phyloP scores from a whole-genome alignment of 2,888 invertebrate species.

The Drosophila emarginata region DNA sequence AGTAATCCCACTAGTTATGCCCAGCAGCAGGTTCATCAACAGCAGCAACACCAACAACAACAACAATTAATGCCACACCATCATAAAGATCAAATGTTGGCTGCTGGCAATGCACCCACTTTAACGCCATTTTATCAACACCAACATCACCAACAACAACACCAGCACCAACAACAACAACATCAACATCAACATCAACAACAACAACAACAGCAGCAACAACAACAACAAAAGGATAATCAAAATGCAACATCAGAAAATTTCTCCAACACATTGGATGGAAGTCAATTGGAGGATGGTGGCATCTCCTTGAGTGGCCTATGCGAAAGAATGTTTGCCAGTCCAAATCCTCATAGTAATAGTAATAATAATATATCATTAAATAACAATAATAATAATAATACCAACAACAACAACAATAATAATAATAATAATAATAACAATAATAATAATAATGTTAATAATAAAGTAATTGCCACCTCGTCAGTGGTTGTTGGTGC shows the following conservation, averaged over 20 bases:
- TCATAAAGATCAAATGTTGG: constrained; percentile 79
- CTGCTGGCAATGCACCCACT: constrained; percentile 69
- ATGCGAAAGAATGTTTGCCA: constrained; percentile 71
- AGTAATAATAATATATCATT: constrained; percentile 50
- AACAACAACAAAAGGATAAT: constrained; percentile 14
- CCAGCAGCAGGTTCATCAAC: constrained; percentile 27
- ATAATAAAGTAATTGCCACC: constrained; percentile 46
- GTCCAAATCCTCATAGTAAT: constrained; percentile 59
- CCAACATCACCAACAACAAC: constrained; percentile 49
- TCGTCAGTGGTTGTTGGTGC: constrained; percentile 9
- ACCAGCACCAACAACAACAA: constrained; percentile 19
- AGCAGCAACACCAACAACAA: constrained; percentile 45
- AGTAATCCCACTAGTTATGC: constrained; percentile 38
- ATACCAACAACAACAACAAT: constrained; percentile 27
- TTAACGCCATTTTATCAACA: constrained; percentile 53
- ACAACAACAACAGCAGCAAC: constrained; percentile 33
- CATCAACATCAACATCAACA: constrained; percentile 58
- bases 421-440: constrained; percentile 29
- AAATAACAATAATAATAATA: constrained; percentile 35
- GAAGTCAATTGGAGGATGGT: constrained; percentile 56
- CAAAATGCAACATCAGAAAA: constrained; percentile 33
- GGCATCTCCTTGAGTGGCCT: constrained; percentile 62
- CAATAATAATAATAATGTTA: constrained; percentile 26
- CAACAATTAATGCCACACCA: constrained; percentile 56
- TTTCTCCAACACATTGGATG: constrained; percentile 54